Conservation (phyloP, 2,888 invertebrate genomes). For the Anorthoa munda region DNA sequence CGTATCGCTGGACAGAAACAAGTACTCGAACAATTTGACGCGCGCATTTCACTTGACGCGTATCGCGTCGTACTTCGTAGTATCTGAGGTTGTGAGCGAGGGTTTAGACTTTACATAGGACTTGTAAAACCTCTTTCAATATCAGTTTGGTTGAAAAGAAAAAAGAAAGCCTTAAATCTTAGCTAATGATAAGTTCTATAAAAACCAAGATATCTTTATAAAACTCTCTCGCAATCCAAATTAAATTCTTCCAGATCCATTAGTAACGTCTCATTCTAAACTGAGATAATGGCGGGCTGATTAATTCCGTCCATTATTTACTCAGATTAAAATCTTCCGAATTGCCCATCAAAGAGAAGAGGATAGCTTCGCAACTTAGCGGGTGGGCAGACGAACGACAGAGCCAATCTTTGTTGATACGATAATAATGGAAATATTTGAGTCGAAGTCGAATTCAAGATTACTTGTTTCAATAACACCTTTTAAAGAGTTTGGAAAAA, state of each 20-base stretch:
- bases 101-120: too few species aligned
- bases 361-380: constrained; percentile 36
- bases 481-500: too few species aligned
- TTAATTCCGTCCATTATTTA: constrained; percentile 74
- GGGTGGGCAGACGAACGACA: not conserved
- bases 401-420: too few species aligned
- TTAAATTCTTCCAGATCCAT: constrained; percentile 41
- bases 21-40: too few species aligned
- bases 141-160: not conserved
- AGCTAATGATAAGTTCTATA: not conserved
- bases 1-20: too few species aligned
- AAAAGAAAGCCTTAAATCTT: not conserved
- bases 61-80: too few species aligned
- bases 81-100: too few species aligned
- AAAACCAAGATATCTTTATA: constrained; percentile 7
- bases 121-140: not conserved
- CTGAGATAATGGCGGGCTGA: constrained; percentile 67
- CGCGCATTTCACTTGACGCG: too few species aligned
- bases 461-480: too few species aligned
- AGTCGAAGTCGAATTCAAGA: too few species aligned
- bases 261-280: constrained; percentile 55
- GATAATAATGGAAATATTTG: too few species aligned
- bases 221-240: constrained; percentile 31
- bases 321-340: constrained; percentile 70
- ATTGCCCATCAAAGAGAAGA: constrained; percentile 53